Base-by-base conservation (phyloP, 2,797 vertebrate genomes). In the Pseudomugil tenellus region DNA sequence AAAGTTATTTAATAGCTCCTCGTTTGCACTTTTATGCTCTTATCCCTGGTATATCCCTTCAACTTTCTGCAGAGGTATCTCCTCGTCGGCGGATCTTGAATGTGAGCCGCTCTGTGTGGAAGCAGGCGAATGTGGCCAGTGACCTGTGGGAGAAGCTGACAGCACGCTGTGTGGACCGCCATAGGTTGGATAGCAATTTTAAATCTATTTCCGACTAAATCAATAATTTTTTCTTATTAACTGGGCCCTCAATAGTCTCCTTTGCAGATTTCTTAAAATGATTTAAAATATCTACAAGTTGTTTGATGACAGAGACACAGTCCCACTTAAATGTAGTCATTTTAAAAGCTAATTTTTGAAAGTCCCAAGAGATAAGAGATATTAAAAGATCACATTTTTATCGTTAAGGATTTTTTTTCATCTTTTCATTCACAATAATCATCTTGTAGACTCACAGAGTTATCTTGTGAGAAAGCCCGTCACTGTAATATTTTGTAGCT, bases 121-220 rank as follows among this genome's bases (percentile, higher is more conserved):
- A 99, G 80, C 98, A 99, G 91, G 97, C 97, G 0, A 99, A 96
- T 0, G 97, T 98, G 83, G 94, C 97, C 76, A 98, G 97, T 0
- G 97, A 99, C 87, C 92, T 98, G 58, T 99, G 97, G 98, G 98
- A 99, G 77, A 98, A 98, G 84, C 90, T 99, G 86, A 97, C 96
- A 0, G 97, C 97, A 0, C 96, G 96, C 19, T 98, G 97, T 0
- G 93, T 98, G 72, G 97, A 98, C 86, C 96, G 97, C 56, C 96
- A 98, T 71, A 96, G 95, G 74, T 93, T 61, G 75, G 83, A 46
- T 9, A 4, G 28, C 39, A 54, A 23, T 57, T 7, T 16, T 10
- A 43, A 3, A 58, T 25, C n/a, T 29, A 4, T 7, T 19, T n/a
- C 3, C 41, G 19, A 23, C 31, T 39, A 21, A 41, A 64, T 14